These are phyloP conservation scores for Hirtodrosophila duncani DNA, from an alignment of 2,888 invertebrate genomes.

Conservation along the genomic window DNA sequence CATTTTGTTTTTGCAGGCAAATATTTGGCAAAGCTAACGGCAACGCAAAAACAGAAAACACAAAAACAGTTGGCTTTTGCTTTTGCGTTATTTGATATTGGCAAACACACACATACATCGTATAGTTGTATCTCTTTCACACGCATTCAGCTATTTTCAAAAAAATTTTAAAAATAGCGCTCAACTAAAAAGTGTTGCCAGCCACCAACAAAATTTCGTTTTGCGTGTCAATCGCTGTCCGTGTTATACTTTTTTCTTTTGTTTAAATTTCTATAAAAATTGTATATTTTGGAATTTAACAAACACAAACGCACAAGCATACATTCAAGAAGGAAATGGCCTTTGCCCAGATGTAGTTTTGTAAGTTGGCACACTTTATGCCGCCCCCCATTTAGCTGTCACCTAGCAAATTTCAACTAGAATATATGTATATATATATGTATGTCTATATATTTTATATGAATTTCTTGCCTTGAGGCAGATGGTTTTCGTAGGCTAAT, in stretches of 20 bases:
- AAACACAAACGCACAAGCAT: slow-evolving; percentile 6
- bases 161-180: slow-evolving; percentile 71
- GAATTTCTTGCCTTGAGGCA: too few relatives aligned
- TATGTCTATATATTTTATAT: too few relatives aligned
- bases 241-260: slow-evolving; percentile 12
- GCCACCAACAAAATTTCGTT: slow-evolving; percentile 21
- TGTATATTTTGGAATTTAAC: slow-evolving; percentile 37
- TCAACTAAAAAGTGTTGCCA: slow-evolving; percentile 48
- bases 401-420: too few relatives aligned
- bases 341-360: slow-evolving; percentile 28
- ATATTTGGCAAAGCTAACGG: slow-evolving; percentile 48
- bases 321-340: slow-evolving; percentile 16
- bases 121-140: slow-evolving; percentile 43
- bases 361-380: too few relatives aligned
- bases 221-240: slow-evolving; percentile 16
- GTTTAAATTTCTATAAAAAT: slow-evolving; percentile 29
- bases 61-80: slow-evolving; percentile 30
- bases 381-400: too few relatives aligned
- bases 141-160: slow-evolving; percentile 45
- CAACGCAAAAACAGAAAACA: slow-evolving; percentile 18
- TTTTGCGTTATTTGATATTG: slow-evolving; percentile 64
- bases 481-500: too few relatives aligned
- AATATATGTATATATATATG: too few relatives aligned
- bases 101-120: slow-evolving; percentile 12
- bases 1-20: slow-evolving; percentile 35